These are phyloP conservation scores for Nibea albiflora DNA, from an alignment of 2,113 vertebrate species.

Conservation along the genomic window DNA sequence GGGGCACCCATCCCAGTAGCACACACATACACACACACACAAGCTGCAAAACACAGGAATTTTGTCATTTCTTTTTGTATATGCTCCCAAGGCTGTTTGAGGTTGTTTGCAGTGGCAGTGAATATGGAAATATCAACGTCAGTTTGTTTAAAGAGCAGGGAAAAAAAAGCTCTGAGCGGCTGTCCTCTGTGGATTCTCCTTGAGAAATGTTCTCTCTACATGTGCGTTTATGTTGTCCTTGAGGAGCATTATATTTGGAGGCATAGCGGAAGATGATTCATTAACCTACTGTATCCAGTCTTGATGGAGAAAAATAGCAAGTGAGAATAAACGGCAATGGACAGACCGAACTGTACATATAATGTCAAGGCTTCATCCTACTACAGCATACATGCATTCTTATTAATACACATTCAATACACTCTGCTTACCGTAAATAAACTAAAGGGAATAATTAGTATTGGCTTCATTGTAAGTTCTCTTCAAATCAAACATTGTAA, in stretches of 20 bases:
- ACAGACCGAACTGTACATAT: no score
- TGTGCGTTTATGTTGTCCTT: conserved; percentile 10
- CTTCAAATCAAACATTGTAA: no score
- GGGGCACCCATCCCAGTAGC: background rate
- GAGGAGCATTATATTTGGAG: background rate
- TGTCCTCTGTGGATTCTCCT: conserved; percentile 14
- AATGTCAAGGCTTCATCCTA: no score
- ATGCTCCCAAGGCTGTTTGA: conserved; percentile 33
- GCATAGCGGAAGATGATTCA: background rate
- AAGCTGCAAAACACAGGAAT: background rate
- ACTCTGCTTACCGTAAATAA: no score
- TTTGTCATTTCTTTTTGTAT: conserved; percentile 11
- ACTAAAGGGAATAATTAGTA: no score
- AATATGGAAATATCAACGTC: conserved; percentile 7
- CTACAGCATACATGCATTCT: no score
- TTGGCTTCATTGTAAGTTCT: no score
- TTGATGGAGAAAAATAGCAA: background rate
- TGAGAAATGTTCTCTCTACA: background rate
- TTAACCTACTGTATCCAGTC: background rate
- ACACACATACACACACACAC: conserved; percentile 8
- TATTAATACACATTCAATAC: no score
- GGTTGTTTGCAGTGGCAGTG: background rate
- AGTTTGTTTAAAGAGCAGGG: conserved; percentile 10
- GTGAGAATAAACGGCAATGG: no score
- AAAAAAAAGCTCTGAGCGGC: background rate